phyloP scores from a whole-genome alignment of 2,888 invertebrate genomes.

The Cheilosia pagana region DNA sequence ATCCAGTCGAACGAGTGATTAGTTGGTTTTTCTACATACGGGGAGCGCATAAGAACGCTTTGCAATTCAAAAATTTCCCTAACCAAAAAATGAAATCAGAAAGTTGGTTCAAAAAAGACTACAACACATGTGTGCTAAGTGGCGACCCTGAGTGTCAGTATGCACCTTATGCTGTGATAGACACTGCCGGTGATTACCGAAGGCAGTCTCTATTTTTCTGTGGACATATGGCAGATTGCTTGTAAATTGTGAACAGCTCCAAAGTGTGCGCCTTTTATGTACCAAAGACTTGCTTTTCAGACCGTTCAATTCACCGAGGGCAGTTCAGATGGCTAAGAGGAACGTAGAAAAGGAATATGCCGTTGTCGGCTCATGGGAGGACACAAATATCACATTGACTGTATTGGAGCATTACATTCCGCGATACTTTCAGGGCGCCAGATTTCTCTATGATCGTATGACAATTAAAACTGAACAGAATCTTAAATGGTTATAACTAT shows the following conservation, averaged over 20 bases:
- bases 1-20: conserved; percentile 94
- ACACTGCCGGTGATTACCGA: conserved; percentile 92
- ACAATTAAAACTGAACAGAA: conserved; percentile 21
- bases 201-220: conserved; percentile 94
- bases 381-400: conserved; percentile 91
- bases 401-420: conserved; percentile 93
- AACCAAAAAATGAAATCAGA: conserved; percentile 84
- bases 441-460: conserved; percentile 86
- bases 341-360: conserved; percentile 93
- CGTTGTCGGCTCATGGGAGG: conserved; percentile 94
- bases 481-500: not conserved
- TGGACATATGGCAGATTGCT: conserved; percentile 92
- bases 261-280: not conserved
- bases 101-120: conserved; percentile 86
- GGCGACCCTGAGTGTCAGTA: conserved; percentile 93
- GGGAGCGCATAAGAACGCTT: conserved; percentile 88
- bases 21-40: conserved; percentile 95
- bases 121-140: conserved; percentile 91
- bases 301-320: conserved; percentile 89
- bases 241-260: conserved; percentile 85
- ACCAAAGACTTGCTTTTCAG: conserved; percentile 83
- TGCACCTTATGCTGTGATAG: conserved; percentile 89
- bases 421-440: conserved; percentile 91
- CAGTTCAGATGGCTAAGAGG: conserved; percentile 89
- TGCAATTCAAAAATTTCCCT: conserved; percentile 92